phyloP scores from a whole-genome alignment of 2,888 invertebrate species.

The Alitta virens region DNA sequence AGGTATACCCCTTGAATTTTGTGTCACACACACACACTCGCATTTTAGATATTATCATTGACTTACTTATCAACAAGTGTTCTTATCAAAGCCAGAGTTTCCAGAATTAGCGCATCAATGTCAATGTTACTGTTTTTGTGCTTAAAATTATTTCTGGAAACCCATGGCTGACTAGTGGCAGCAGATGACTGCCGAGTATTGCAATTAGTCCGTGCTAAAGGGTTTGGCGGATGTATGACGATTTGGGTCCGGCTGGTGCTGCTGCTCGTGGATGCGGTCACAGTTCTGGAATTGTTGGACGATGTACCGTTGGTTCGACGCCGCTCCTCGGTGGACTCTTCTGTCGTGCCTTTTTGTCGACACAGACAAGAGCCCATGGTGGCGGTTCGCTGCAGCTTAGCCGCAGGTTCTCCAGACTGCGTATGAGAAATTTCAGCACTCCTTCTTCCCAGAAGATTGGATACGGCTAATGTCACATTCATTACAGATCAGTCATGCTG shows the following conservation, averaged over 20 bases:
- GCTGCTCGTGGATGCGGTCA: too few relatives aligned
- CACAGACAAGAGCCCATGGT: slow-evolving; percentile 12
- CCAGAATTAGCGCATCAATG: slow-evolving; percentile 71
- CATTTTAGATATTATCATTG: too few relatives aligned
- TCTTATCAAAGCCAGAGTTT: slow-evolving; percentile 77
- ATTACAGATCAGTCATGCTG: neutral
- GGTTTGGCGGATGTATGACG: neutral
- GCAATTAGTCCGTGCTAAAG: neutral
- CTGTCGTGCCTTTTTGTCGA: neutral
- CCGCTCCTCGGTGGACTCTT: neutral
- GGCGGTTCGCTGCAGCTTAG: neutral
- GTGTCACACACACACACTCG: too few relatives aligned
- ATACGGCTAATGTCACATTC: neutral
- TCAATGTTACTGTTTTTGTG: slow-evolving; percentile 2
- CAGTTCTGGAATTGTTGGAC: neutral
- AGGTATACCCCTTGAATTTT: too few relatives aligned
- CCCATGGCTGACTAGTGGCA: neutral
- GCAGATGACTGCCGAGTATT: neutral
- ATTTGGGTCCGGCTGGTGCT: neutral
- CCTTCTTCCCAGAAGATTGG: neutral
- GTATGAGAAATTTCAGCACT: neutral
- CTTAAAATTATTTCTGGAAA: neutral
- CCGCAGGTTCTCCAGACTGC: neutral
- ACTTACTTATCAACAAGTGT: slow-evolving; percentile 81
- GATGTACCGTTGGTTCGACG: neutral